phyloP scores from a whole-genome alignment of 2,797 vertebrate species.

The Kryptopterus vitreolus region DNA sequence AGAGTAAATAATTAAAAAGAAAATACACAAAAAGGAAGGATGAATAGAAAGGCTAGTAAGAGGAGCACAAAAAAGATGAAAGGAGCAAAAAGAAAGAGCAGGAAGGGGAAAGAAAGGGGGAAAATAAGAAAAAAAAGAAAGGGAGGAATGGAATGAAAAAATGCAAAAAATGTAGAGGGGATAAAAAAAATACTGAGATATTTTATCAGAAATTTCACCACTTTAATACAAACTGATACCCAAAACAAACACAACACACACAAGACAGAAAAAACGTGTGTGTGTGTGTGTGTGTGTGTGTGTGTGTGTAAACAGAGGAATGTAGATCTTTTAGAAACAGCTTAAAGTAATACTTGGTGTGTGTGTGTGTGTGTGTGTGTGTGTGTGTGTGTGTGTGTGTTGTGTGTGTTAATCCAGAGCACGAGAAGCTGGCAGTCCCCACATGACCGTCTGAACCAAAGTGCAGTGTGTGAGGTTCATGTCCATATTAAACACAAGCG shows the following conservation, averaged over 20 bases:
- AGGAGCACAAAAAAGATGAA: background rate
- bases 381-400: no score
- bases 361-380: background rate
- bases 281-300: no score
- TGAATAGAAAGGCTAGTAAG: no score
- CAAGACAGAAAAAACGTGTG: background rate
- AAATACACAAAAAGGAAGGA: no score
- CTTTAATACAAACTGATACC: no score
- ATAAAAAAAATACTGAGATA: no score
- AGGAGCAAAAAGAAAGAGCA: background rate
- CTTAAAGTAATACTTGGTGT: background rate
- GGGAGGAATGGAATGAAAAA: background rate
- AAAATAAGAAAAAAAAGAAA: background rate
- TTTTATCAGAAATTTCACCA: no score
- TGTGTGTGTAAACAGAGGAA: no score
- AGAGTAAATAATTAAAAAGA: no score
- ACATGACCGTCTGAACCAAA: background rate
- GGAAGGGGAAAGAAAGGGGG: no score
- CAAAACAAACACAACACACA: no score
- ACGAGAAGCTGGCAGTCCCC: background rate
- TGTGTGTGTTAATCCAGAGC: background rate
- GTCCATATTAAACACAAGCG: background rate
- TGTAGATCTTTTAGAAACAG: background rate
- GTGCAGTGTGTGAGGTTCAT: constrained; percentile 3
- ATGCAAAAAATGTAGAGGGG: background rate